Evolutionary conservation across 2,113 vertebrate species (phyloP).

Genomic region (Gavialis gangeticus): DNA sequence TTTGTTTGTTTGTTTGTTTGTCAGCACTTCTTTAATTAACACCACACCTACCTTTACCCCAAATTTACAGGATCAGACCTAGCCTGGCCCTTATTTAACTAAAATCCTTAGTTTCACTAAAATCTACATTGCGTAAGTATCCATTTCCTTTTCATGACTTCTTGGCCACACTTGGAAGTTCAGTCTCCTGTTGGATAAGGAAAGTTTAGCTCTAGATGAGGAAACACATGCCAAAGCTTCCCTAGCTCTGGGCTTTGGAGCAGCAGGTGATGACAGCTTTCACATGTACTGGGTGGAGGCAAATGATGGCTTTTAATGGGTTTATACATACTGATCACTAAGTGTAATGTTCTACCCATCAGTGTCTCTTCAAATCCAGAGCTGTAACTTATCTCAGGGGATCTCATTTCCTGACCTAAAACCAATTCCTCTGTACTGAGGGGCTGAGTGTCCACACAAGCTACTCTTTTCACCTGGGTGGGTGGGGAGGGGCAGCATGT

Average conservation of each 20-base stretch:
- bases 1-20: too few relatives aligned
- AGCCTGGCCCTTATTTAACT: too few relatives aligned
- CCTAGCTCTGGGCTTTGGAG: not conserved
- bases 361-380: not conserved
- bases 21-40: too few relatives aligned
- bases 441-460: not conserved
- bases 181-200: not conserved
- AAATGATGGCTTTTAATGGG: accelerated
- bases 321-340: not conserved
- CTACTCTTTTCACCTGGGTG: not conserved
- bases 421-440: not conserved
- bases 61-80: too few relatives aligned
- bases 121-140: too few relatives aligned
- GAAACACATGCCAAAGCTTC: not conserved
- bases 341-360: not conserved
- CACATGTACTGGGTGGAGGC: not conserved
- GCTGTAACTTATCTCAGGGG: not conserved
- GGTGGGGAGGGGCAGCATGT: not conserved
- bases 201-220: not conserved
- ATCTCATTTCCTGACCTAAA: not conserved
- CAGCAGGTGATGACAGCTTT: not conserved
- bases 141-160: too few relatives aligned
- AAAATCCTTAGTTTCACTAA: too few relatives aligned
- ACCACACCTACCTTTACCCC: too few relatives aligned
- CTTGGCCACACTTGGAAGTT: not conserved